Evolutionary conservation across 2,797 vertebrate species (phyloP), one percentile per base, ranked within the genome.

Genomic region (Borostomias antarcticus): DNA sequence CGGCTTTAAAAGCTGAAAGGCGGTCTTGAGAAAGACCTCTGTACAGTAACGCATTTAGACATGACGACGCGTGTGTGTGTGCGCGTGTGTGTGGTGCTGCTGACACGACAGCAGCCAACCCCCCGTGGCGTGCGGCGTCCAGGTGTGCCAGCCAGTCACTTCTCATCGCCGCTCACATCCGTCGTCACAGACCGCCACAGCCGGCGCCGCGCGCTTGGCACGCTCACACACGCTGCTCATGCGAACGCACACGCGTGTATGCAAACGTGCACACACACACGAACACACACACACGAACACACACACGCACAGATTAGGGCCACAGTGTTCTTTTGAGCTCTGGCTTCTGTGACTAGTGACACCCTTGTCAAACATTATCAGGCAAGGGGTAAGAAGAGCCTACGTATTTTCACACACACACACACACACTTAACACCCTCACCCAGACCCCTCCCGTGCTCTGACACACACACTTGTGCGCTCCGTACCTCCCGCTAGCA

Each of bases 341-440:
- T 29, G 4, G 15, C 37, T 40, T 3, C 37, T 40, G 37, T 40
- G 37, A 13, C 26, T 56, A 47, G 32, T 54, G 62, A 51, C 48
- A 61, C 47, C 33, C 19, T 25, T 60, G 62, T 60, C 68, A 62
- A n/a, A 35, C 53, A 64, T 70, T 35, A 52, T 64, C 53, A 64
- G 32, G 45, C 51, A 53, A 19, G 50, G 58, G 40, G 53, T 15
- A 25, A 21, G 59, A 35, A 5, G 1, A 2, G 56, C 28, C 29
- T 26, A 60, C 28, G 21, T 13, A 1, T 26, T 15, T 8, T 15
- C 54, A 9, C 30, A 9, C 19, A 15, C 21, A n/a, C 7, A 10
- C 11, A 21, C 8, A 26, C 45, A 23, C 21, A 48, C 29, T 45
- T 35, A 26, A 13, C 37, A 11, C 26, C 19, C 50, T 74, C 30